phyloP scores from a whole-genome alignment of 1,140 invertebrate genomes.

The Carposina sasakii region DNA sequence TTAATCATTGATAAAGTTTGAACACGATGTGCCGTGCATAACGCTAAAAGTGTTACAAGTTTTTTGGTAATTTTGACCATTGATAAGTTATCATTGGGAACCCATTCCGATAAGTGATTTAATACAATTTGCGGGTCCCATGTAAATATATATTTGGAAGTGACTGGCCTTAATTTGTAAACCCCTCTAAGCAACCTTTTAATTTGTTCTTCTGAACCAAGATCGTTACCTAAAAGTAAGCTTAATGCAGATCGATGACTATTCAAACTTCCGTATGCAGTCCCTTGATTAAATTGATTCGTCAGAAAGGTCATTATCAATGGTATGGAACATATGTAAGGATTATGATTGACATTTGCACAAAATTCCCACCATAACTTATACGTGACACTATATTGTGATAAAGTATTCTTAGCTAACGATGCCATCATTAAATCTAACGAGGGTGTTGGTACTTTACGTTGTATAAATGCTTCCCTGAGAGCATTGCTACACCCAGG shows the following conservation, averaged over 20 bases:
- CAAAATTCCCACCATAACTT: conserved; percentile 12
- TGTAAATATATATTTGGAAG: conserved; percentile 30
- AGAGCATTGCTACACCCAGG: conserved; percentile 15
- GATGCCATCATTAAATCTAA: conserved; percentile 5
- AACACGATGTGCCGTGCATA: conserved; percentile 27
- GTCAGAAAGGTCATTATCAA: conserved; percentile 17
- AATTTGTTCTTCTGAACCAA: conserved; percentile 18
- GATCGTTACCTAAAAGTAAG: conserved; percentile 16
- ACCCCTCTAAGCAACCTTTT: conserved; percentile 32
- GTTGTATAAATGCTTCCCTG: conserved; percentile 8
- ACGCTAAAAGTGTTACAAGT: conserved; percentile 21
- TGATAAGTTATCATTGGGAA: conserved; percentile 12
- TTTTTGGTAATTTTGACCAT: conserved; percentile 21
- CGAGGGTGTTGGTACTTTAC: not conserved
- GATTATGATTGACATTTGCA: conserved; percentile 9
- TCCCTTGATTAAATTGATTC: conserved; percentile 15
- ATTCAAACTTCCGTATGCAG: conserved; percentile 34
- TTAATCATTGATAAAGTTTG: conserved; percentile 30
- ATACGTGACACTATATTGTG: not conserved
- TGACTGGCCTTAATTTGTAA: conserved; percentile 24
- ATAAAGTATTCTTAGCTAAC: not conserved
- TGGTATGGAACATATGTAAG: conserved; percentile 6
- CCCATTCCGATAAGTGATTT: conserved; percentile 19
- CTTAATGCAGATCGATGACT: conserved; percentile 20
- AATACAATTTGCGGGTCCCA: conserved; percentile 38